Evolutionary conservation across 2,797 vertebrate species (phyloP), one percentile per base, ranked within the genome.

Genomic region (Mus minutoides): DNA sequence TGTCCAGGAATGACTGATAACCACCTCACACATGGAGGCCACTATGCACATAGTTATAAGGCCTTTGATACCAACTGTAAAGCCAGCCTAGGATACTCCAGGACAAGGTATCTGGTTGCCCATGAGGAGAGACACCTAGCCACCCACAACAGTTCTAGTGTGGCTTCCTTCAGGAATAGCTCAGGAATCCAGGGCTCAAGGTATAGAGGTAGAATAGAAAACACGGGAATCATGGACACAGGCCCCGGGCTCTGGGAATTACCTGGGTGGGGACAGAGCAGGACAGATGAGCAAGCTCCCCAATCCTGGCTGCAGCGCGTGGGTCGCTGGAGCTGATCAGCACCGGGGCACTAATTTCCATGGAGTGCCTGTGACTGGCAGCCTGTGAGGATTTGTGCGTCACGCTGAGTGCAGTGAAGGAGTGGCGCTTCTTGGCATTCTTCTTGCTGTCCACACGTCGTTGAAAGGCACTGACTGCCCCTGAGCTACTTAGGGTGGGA

Each of bases 241-340:
- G 29, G 34, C 10, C 34, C 40, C 69, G 54, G 31, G 43, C 79
- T 6, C 0, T 6, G 2, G 26, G 46, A 37, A 1, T 98, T 98
- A 99, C 99, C 99, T 99, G 99, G 95, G 99, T 80, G 0, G 99
- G 99, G 60, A 98, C 98, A 0, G 99, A 98, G 97, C 99, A 99
- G 87, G 99, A 99, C 96, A 99, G 98, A 95, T 99, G 99, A 19
- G 97, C 95, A 89, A 99, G 98, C 78, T 99, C 99, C n/a, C 98
- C 98, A 0, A 99, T 99, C 98, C 99, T 99, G 96, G 99, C 99
- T 0, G 99, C 99, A 0, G 99, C 99, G 78, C 99, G 99, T 0
- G 99, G 99, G 97, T 99, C 99, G 0, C 99, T 99, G 95, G 99
- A 99, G 98, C 99, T 99, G 99, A 99, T 99, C 97, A 99, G 99